Evolutionary conservation across 2,888 invertebrate species (phyloP).

Genomic region (Imbricaverruca yamaguchii): DNA sequence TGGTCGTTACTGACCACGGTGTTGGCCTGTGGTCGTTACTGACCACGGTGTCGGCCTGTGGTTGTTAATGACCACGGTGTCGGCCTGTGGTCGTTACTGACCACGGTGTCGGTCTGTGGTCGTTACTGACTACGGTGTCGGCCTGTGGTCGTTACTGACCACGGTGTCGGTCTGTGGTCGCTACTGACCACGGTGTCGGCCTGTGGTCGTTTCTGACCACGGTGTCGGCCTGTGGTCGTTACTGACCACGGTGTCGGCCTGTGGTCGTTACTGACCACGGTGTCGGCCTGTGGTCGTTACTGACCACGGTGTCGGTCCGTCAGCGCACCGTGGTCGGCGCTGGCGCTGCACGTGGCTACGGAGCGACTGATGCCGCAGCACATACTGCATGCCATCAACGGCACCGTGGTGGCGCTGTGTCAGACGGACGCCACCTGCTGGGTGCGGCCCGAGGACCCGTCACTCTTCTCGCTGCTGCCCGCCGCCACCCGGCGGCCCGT

Average conservation of each 20-base stretch:
- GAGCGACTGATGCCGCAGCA: background rate
- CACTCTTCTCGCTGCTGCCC: background rate
- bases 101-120: background rate
- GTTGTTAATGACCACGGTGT: no score
- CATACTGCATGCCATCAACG: constrained; percentile 12
- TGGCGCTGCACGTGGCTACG: background rate
- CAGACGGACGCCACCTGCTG: background rate
- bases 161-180: no score
- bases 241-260: no score
- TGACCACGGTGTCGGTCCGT: background rate
- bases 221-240: no score
- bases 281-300: background rate
- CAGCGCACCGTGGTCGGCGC: constrained; percentile 1
- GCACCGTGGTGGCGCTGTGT: constrained; percentile 12
- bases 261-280: background rate
- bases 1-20: no score
- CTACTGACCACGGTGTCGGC: no score
- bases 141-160: no score
- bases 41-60: no score
- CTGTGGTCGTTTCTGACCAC: no score
- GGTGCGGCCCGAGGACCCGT: background rate
- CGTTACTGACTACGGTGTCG: no score
- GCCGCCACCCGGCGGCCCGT: background rate
- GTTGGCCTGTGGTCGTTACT: background rate
- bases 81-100: background rate